A percentile compares a stretch with the other conserved stretches of the same genome.
Evolutionary conservation across 2,797 vertebrate genomes (phyloP).

Genomic region (Glyptemys insculpta): DNA sequence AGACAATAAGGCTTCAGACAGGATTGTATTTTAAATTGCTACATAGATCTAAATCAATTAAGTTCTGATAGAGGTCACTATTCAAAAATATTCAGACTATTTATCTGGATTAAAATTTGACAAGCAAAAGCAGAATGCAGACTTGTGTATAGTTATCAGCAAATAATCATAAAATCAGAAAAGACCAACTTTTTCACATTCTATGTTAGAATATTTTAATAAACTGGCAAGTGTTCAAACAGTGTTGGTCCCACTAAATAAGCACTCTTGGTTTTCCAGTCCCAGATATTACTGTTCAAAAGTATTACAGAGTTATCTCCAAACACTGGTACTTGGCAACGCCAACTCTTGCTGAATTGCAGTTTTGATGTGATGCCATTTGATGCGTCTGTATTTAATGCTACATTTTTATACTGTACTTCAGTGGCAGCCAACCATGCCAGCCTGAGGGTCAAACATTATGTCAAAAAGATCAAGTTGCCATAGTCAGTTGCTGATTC

Average conservation of each 20-base stretch:
- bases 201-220: not conserved
- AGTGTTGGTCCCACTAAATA: accelerated
- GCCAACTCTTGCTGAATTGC: not conserved
- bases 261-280: not conserved
- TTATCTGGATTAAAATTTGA: not conserved
- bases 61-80: not conserved
- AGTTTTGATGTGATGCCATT: not conserved
- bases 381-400: not conserved
- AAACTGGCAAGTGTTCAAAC: not conserved
- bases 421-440: accelerated
- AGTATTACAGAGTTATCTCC: not conserved
- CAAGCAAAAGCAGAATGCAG: not conserved
- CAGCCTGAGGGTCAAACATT: not conserved
- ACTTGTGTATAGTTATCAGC: not conserved
- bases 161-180: not conserved
- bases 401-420: not conserved
- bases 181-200: accelerated
- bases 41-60: not conserved
- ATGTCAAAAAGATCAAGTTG: not conserved
- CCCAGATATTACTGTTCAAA: not conserved
- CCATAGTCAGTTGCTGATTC: not conserved
- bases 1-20: not conserved
- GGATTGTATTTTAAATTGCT: not conserved
- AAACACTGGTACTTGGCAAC: not conserved
- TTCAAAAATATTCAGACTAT: not conserved